Percentiles rank a stretch among this genome's conserved stretches.
These are phyloP conservation scores for Caenorhabditis becei DNA, from an alignment of 2,888 invertebrate genomes.

Conservation along the genomic window DNA sequence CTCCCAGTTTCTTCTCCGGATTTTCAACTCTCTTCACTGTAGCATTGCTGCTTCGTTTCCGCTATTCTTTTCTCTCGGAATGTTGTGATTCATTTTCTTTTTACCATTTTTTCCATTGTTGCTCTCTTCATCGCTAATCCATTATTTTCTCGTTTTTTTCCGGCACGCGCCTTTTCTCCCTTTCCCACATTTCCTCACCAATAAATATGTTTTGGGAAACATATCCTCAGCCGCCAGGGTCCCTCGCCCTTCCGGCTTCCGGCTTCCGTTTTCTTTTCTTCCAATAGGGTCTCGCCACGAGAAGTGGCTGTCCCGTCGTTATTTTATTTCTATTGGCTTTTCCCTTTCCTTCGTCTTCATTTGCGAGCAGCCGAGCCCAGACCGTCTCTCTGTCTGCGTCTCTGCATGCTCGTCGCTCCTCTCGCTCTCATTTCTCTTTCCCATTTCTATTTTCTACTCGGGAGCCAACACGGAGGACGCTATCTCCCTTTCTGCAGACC, in stretches of 20 bases:
- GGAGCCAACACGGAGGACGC: not conserved
- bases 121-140: slow-evolving; percentile 5
- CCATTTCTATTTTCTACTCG: slow-evolving; percentile 13
- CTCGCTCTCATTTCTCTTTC: slow-evolving; percentile 1
- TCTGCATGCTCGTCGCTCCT: not conserved
- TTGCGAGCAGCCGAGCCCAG: not conserved
- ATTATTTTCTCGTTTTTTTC: slow-evolving; percentile 1
- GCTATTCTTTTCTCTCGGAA: not conserved
- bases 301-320: slow-evolving; percentile 16
- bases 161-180: not conserved
- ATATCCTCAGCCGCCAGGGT: not conserved
- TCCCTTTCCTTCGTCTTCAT: slow-evolving; percentile 4
- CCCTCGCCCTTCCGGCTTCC: not conserved
- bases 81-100: slow-evolving; percentile 1
- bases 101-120: slow-evolving; percentile 1
- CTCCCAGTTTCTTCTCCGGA: not conserved
- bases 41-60: not conserved
- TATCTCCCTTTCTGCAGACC: slow-evolving; percentile 4
- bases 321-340: slow-evolving; percentile 13
- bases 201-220: slow-evolving; percentile 5
- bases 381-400: slow-evolving; percentile 14
- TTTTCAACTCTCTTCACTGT: too few relatives aligned
- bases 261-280: not conserved
- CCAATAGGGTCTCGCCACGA: slow-evolving; percentile 20
- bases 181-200: slow-evolving; percentile 3